Evolutionary conservation across 2,888 invertebrate genomes (phyloP).

Genomic region (Ormyrus pomaceus): DNA sequence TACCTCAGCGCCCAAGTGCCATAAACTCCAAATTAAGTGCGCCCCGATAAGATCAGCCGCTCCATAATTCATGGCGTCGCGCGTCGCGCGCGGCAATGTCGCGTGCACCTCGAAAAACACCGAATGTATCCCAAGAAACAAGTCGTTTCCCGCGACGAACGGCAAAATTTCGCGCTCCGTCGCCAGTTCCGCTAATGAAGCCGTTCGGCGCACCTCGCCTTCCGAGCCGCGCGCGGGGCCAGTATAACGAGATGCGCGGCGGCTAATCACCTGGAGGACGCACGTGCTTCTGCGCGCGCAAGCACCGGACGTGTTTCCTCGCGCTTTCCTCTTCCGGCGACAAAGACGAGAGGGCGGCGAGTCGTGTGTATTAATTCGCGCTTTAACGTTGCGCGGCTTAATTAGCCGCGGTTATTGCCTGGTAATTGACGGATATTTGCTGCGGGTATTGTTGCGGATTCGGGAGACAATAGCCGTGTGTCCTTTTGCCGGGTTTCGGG

Average conservation of each 20-base stretch:
- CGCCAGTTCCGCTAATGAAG: conserved; percentile 21
- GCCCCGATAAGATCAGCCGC: too few relatives aligned
- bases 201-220: conserved; percentile 13
- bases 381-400: conserved; percentile 43
- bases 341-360: background rate
- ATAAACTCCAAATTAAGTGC: too few relatives aligned
- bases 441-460: conserved; percentile 25
- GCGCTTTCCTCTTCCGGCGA: conserved; percentile 25
- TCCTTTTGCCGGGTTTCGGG: too few relatives aligned
- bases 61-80: too few relatives aligned
- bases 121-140: too few relatives aligned
- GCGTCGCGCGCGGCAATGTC: too few relatives aligned
- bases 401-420: conserved; percentile 12
- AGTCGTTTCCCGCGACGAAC: background rate
- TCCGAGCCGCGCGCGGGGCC: background rate
- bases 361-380: conserved; percentile 56
- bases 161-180: background rate
- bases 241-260: conserved; percentile 25
- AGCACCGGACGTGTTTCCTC: conserved; percentile 29
- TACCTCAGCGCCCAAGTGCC: too few relatives aligned
- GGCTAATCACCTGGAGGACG: conserved; percentile 38
- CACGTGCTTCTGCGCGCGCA: conserved; percentile 11
- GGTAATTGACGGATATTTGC: too few relatives aligned
- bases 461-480: too few relatives aligned
- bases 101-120: too few relatives aligned